A percentile compares a stretch with the other conserved stretches of the same genome.
phyloP scores from a whole-genome alignment of 2,888 invertebrate genomes.

The Polyommatus icarus region DNA sequence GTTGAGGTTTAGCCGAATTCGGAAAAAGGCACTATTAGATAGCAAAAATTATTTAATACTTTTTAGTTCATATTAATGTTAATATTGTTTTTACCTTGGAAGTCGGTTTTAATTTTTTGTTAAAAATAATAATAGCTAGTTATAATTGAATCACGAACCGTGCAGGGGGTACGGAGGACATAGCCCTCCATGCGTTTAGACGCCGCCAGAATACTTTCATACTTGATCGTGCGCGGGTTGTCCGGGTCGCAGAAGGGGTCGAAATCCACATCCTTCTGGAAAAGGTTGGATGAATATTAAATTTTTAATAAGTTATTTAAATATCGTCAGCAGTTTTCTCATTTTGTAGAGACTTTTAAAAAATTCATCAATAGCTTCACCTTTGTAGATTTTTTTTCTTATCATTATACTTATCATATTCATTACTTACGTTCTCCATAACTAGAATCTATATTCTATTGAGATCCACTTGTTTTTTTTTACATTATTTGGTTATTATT shows the following conservation, averaged over 20 bases:
- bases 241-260: conserved; percentile 68
- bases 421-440: not conserved
- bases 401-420: not conserved
- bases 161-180: conserved; percentile 83
- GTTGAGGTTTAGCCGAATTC: too few species aligned
- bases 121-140: too few species aligned
- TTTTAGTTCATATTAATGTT: too few species aligned
- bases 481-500: not conserved
- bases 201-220: conserved; percentile 84
- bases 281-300: not conserved
- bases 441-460: not conserved
- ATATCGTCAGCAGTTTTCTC: not conserved
- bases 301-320: not conserved
- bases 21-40: too few species aligned
- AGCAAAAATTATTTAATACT: too few species aligned
- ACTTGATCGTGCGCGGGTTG: conserved; percentile 74
- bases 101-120: too few species aligned
- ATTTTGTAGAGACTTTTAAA: too few species aligned
- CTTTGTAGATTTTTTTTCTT: not conserved
- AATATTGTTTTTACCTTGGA: too few species aligned
- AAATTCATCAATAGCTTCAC: too few species aligned
- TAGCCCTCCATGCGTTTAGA: conserved; percentile 83
- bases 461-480: not conserved
- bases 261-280: conserved; percentile 54
- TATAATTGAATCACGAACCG: conserved; percentile 44